Conservation (phyloP, 2,888 invertebrate genomes). For the Uropetala carovei region DNA sequence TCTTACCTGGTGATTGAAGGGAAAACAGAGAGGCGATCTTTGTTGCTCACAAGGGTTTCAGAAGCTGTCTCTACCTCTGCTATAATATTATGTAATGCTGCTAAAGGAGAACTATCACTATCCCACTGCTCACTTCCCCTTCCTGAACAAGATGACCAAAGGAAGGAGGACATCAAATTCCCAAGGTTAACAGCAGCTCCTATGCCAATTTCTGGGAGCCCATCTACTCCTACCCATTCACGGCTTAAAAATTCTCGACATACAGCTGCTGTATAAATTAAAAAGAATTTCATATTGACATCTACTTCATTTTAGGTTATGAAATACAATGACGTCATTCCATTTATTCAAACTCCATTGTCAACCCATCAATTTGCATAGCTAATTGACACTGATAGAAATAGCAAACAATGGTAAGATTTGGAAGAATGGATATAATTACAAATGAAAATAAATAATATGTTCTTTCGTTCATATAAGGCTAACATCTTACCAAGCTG, state of each 20-base stretch:
- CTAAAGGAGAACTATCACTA: background rate
- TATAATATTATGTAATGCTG: constrained; percentile 71
- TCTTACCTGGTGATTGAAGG: constrained; percentile 80
- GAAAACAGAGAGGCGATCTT: constrained; percentile 79
- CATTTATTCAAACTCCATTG: no score
- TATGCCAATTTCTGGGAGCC: constrained; percentile 35
- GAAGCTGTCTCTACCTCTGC: constrained; percentile 77
- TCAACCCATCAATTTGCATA: no score
- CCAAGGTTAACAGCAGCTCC: constrained; percentile 30
- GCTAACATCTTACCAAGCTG: background rate
- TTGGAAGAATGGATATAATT: background rate
- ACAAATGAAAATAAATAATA: background rate
- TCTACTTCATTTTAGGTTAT: no score
- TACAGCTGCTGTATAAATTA: background rate
- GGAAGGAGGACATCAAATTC: constrained; percentile 16
- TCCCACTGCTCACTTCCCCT: constrained; percentile 18
- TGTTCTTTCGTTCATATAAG: background rate
- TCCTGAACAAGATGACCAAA: constrained; percentile 41
- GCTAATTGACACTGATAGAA: background rate
- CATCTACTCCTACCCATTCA: constrained; percentile 34
- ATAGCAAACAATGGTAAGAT: background rate
- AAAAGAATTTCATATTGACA: no score
- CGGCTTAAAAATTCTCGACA: constrained; percentile 38
- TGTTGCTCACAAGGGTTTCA: constrained; percentile 77
- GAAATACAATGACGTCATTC: no score